Evolutionary conservation across 2,888 invertebrate species (phyloP), one percentile per base, ranked within the genome.

Genomic region (Drosophila hamatofila): DNA sequence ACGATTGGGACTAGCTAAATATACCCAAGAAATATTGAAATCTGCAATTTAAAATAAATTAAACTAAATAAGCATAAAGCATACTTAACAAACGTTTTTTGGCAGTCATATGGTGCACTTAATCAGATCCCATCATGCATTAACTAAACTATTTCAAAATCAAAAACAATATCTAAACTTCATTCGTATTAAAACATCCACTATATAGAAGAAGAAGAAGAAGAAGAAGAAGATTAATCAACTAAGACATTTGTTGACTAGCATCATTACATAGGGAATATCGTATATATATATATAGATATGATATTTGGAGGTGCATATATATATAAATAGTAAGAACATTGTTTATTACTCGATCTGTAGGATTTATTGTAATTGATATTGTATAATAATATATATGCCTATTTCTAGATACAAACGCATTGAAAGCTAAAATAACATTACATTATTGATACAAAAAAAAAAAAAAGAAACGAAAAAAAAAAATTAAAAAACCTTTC

Each of bases 51-150:
- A 62, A 35, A 64, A 35, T 75, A 72, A 66, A 57, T 39, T 42
- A 63, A 66, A 25, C 8, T 48, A 69, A 69, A 44, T 58, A 65
- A 74, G 52, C 33, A 63, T 64, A 59, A 78, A 67, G 41, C 30
- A 72, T 65, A 74, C 35, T 62, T 65, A 75, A 51, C 58, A 66
- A 71, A 65, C 27, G 33, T 27, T 58, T 54, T 87, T 85, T 79
- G 88, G 85, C 85, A 88, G 75, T 77, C 86, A 83, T 85, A 88
- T 82, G 74, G 83, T 85, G 88, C 88, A 83, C 86, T 85, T 83
- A 88, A 60, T 70, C 75, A 33, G 62, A 79, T 71, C 63, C 75
- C 80, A 78, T 63, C 12, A 64, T 41, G 27, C 55, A 41, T 56
- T 11, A 37, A 27, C 23, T 25, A n/a, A 37, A 30, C 48, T 48